Evolutionary conservation across 2,113 vertebrate genomes (phyloP).

Genomic region (Corydoras sp.): DNA sequence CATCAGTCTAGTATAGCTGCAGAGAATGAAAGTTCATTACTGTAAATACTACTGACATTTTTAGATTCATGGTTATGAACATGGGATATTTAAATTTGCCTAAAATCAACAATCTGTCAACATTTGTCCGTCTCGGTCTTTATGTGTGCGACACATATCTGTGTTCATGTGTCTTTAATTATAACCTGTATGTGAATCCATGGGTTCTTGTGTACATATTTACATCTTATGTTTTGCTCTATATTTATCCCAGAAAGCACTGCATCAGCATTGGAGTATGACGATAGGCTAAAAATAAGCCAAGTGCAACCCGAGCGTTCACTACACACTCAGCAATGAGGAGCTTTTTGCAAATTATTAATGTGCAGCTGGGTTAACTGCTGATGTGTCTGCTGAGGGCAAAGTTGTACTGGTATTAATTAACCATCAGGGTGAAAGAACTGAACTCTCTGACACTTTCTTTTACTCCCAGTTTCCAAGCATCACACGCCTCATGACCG

Average conservation of each 20-base stretch:
- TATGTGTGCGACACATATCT: conserved; percentile 20
- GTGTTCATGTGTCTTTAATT: conserved; percentile 12
- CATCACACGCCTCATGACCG: background rate
- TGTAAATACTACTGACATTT: too few species aligned
- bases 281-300: conserved; percentile 59
- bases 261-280: conserved; percentile 33
- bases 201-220: conserved; percentile 24
- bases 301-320: conserved; percentile 54
- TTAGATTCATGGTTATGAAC: conserved; percentile 19
- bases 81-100: conserved; percentile 24
- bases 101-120: conserved; percentile 28
- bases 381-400: background rate
- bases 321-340: conserved; percentile 51
- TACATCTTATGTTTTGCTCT: conserved; percentile 28
- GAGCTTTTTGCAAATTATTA: conserved; percentile 66
- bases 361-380: conserved; percentile 52
- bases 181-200: conserved; percentile 1
- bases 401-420: conserved; percentile 28
- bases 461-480: background rate
- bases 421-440: conserved; percentile 9
- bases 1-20: conserved; percentile 87
- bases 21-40: conserved; percentile 16
- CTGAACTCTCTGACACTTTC: background rate
- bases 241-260: conserved; percentile 47
- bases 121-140: conserved; percentile 16